Conservation (phyloP, 2,797 vertebrate species). For the Lates japonicus region DNA sequence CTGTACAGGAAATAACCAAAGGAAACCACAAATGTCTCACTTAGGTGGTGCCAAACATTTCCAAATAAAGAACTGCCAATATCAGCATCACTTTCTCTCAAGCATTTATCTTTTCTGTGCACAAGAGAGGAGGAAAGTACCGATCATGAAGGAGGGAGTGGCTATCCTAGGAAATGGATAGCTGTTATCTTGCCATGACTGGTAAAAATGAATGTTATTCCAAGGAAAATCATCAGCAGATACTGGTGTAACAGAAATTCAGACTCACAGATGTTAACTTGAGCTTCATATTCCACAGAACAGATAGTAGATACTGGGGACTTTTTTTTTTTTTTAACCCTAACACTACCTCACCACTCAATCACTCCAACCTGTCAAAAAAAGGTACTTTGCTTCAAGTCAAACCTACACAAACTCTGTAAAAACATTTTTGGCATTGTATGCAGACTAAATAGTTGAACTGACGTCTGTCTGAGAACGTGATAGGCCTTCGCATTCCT, state of each 20-base stretch:
- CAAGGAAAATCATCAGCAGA: slow-evolving; percentile 59
- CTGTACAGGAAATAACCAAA: slow-evolving; percentile 51
- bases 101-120: slow-evolving; percentile 27
- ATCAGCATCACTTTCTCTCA: slow-evolving; percentile 59
- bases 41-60: slow-evolving; percentile 47
- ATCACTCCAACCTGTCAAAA: slow-evolving; percentile 16
- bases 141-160: slow-evolving; percentile 47
- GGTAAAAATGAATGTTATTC: slow-evolving; percentile 63
- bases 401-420: slow-evolving; percentile 20
- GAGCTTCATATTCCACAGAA: slow-evolving; percentile 6
- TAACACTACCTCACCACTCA: not conserved
- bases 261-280: slow-evolving; percentile 26
- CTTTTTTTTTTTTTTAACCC: not conserved
- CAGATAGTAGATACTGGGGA: not conserved
- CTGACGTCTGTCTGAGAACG: slow-evolving; percentile 58
- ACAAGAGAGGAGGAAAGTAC: slow-evolving; percentile 51
- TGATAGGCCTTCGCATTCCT: slow-evolving; percentile 70
- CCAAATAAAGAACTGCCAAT: slow-evolving; percentile 55
- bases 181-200: slow-evolving; percentile 68
- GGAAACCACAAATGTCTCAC: slow-evolving; percentile 44
- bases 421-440: slow-evolving; percentile 30
- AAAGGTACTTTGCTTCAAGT: slow-evolving; percentile 28
- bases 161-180: slow-evolving; percentile 56
- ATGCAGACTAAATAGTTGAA: slow-evolving; percentile 57
- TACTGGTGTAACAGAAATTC: slow-evolving; percentile 53